Percentiles rank a stretch among this genome's conserved stretches.
phyloP scores from a whole-genome alignment of 1,140 invertebrate genomes.

The Polyergus mexicanus region DNA sequence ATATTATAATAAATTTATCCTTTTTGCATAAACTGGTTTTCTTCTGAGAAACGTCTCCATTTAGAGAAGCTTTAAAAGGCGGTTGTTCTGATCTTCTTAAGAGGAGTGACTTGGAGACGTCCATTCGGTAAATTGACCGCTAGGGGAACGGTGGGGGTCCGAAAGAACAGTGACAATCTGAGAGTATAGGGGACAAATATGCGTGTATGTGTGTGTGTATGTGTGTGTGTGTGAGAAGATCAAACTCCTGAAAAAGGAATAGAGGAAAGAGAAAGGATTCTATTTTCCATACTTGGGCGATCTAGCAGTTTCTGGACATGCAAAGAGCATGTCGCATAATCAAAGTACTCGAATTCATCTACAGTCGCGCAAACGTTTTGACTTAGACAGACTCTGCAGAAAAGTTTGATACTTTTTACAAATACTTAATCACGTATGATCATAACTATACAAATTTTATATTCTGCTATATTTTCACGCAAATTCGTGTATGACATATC shows the following conservation, averaged over 20 bases:
- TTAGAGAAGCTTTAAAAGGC: constrained; percentile 37
- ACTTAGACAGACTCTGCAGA: constrained; percentile 1
- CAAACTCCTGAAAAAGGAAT: not conserved
- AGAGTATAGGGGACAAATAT: not conserved
- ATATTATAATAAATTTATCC: too few species aligned
- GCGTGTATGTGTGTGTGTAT: too few species aligned
- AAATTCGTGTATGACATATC: not conserved
- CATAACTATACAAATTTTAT: constrained; percentile 1
- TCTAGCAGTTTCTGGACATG: constrained; percentile 32
- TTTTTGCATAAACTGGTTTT: constrained; percentile 16
- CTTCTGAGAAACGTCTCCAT: constrained; percentile 34
- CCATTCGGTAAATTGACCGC: constrained; percentile 56
- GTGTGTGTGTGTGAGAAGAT: not conserved
- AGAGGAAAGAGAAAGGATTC: constrained; percentile 14
- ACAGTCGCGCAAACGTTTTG: not conserved
- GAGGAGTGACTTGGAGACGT: constrained; percentile 47
- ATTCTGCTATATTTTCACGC: not conserved
- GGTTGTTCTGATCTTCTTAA: constrained; percentile 52
- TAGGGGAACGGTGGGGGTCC: not conserved
- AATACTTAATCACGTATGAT: not conserved
- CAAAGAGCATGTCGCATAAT: constrained; percentile 30
- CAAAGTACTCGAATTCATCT: not conserved
- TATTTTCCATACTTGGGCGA: constrained; percentile 47
- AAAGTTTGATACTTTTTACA: not conserved
- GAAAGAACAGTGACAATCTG: constrained; percentile 45